Evolutionary conservation across 2,113 vertebrate genomes (phyloP), one percentile per base, ranked within the genome.

Genomic region (Cinclus cinclus): DNA sequence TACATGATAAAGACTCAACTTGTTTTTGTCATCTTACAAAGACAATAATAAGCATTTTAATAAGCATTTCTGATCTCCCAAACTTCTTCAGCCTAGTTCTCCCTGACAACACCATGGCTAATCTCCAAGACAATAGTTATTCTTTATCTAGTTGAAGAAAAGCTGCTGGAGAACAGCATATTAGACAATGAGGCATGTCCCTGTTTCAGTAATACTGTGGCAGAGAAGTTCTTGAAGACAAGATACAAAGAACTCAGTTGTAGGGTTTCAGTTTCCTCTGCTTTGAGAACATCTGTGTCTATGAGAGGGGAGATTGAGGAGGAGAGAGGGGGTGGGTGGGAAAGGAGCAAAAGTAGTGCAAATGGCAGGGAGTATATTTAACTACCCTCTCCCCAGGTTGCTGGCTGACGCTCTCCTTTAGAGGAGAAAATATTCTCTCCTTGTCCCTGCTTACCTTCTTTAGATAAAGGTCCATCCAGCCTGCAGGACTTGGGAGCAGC

Each of bases 11-110:
- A 92, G 25, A 18, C 35, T 87, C 31, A 37, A 21, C 42, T 53
- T 74, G 41, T 52, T 74, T 95, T 77, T 91, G 42, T 75, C 56
- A 42, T 53, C 31, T 78, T 67, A 89, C 52, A 88, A 85, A 83
- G 37, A 69, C 58, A 81, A 44, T 60, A 87, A 87, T 58, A 67
- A 94, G 81, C 9, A 47, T 95, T 76, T 92, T 75, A 89, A 75
- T 63, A 89, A 27, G 52, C 15, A 44, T 94, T 91, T 91, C 74
- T 96, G 89, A 92, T 87, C 64, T 37, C 41, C 21, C 35, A 50
- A 63, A 64, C 24, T 81, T 74, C 42, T 87, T 70, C 77, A 78
- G 52, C 18, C 30, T 84, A 89, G 83, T 89, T 84, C 39, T 55
- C 33, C 52, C 27, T 87, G 83, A 58, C 52, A 92, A 82, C 60